Conservation (phyloP, 30 jellyfish, hydroid and myxozoan species). For the Cassiopea andromeda region DNA sequence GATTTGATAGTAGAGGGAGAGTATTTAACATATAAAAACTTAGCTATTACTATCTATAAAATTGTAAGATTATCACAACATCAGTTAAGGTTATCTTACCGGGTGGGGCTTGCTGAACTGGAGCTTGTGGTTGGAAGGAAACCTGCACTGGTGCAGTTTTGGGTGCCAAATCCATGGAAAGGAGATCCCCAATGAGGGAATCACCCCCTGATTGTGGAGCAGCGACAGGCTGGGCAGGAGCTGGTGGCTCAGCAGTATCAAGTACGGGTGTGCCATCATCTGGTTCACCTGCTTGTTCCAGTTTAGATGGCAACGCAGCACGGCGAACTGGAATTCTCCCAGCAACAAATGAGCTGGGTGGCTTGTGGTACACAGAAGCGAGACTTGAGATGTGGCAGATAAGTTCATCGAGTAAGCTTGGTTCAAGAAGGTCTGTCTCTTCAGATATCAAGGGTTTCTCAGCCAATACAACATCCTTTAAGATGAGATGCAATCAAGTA, state of each 20-base stretch:
- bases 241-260: conserved; percentile 70
- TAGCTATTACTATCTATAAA: neutral
- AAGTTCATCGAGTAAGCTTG: conserved; percentile 93
- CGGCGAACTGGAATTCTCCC: conserved; percentile 92
- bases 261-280: conserved; percentile 74
- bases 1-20: too few relatives aligned
- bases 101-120: conserved; percentile 67
- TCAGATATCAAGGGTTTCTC: conserved; percentile 96
- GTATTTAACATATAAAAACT: neutral
- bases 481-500: neutral
- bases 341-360: conserved; percentile 98
- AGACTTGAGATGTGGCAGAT: conserved; percentile 96
- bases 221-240: conserved; percentile 81
- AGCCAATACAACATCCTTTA: conserved; percentile 95
- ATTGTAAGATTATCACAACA: too few relatives aligned
- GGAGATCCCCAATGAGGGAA: conserved; percentile 77
- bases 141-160: conserved; percentile 70
- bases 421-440: conserved; percentile 93
- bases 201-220: conserved; percentile 62
- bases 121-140: conserved; percentile 69
- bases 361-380: conserved; percentile 96
- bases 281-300: conserved; percentile 70
- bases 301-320: conserved; percentile 81
- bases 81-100: neutral
- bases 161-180: conserved; percentile 56